Conservation (phyloP, 2,888 invertebrate genomes). For the Subacronicta megacephala region DNA sequence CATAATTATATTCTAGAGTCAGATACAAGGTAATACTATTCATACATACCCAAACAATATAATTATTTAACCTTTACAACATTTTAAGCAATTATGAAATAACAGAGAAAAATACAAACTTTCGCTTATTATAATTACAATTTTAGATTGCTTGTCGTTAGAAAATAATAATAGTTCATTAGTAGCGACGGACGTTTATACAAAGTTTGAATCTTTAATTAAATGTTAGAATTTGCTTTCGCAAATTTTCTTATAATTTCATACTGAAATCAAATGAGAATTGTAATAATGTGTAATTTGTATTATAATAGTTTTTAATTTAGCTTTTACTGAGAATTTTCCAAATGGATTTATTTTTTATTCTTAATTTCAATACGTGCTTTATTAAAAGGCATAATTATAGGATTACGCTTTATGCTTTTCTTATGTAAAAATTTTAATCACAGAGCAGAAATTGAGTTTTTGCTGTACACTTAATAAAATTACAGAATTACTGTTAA, state of each 20-base stretch:
- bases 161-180: constrained; percentile 54
- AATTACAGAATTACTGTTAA: too few relatives aligned
- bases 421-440: too few relatives aligned
- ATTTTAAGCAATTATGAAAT: constrained; percentile 7
- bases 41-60: too few relatives aligned
- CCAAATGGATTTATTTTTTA: neutral
- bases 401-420: too few relatives aligned
- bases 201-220: constrained; percentile 31
- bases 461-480: too few relatives aligned
- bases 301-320: constrained; percentile 32
- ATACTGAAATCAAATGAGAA: constrained; percentile 23
- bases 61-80: constrained; percentile 1
- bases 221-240: constrained; percentile 38
- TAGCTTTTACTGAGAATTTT: constrained; percentile 4
- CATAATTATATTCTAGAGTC: too few relatives aligned
- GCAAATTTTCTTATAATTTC: constrained; percentile 35
- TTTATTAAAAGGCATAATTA: too few relatives aligned
- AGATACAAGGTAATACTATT: too few relatives aligned
- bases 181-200: constrained; percentile 33
- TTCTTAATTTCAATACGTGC: too few relatives aligned
- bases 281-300: constrained; percentile 15
- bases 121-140: constrained; percentile 27
- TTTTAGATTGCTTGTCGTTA: constrained; percentile 34
- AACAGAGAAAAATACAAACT: constrained; percentile 17
- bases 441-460: too few relatives aligned